These are phyloP conservation scores for Rhineura floridana DNA, from an alignment of 2,113 vertebrate species.

Conservation along the genomic window DNA sequence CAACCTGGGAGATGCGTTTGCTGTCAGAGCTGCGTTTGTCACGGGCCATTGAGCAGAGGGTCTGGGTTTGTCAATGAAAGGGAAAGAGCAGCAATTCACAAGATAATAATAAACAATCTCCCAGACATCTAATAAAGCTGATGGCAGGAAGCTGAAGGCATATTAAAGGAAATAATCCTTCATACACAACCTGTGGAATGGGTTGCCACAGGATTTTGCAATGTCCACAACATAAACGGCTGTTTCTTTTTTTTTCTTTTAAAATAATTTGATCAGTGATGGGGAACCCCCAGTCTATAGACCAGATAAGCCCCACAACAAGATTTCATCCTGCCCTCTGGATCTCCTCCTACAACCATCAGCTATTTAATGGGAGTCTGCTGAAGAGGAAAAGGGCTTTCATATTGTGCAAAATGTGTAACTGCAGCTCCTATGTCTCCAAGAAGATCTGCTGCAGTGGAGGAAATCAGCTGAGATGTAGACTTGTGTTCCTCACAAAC, in stretches of 20 bases:
- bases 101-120: not conserved
- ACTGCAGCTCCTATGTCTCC: too few species aligned
- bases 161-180: not conserved
- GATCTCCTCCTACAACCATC: too few species aligned
- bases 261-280: not conserved
- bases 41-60: slow-evolving; percentile 37
- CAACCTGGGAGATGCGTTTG: slow-evolving; percentile 32
- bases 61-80: slow-evolving; percentile 27
- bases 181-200: not conserved
- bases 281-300: too few species aligned
- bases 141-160: not conserved
- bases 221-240: not conserved
- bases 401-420: too few species aligned
- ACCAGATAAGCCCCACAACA: too few species aligned
- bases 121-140: not conserved
- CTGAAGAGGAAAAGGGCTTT: too few species aligned
- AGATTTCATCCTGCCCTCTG: too few species aligned
- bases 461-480: too few species aligned
- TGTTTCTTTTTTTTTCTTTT: not conserved
- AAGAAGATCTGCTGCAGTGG: too few species aligned
- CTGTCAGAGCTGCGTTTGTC: slow-evolving; percentile 14
- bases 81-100: not conserved
- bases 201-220: not conserved
- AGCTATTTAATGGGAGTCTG: too few species aligned
- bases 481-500: too few species aligned